A percentile compares a stretch with the other conserved stretches of the same genome.
These are phyloP conservation scores for Rhinopomastus cyanomelas DNA, from an alignment of 2,113 vertebrate species.

Conservation along the genomic window DNA sequence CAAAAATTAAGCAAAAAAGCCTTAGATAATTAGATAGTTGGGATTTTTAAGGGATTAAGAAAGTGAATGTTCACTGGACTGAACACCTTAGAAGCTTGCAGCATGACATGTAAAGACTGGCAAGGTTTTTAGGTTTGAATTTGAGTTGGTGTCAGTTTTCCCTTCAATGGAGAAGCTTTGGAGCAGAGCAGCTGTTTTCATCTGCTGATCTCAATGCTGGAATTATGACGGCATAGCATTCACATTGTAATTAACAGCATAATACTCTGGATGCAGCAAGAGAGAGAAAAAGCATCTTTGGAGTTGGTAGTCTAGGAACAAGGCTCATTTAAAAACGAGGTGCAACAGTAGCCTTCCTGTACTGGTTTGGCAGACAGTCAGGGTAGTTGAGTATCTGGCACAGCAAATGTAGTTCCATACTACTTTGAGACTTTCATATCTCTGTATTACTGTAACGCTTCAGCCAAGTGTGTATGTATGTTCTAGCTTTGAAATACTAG, in stretches of 20 bases:
- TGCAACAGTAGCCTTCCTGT: not conserved
- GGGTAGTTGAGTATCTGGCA: not conserved
- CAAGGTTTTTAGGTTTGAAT: not conserved
- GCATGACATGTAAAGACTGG: not conserved
- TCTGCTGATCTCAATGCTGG: not conserved
- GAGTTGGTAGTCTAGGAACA: not conserved
- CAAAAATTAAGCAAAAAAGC: not conserved
- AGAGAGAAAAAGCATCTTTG: not conserved
- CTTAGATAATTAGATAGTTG: not conserved
- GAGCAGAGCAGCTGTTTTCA: not conserved
- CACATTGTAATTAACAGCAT: not conserved
- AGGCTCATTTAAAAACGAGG: not conserved
- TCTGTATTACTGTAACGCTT: not conserved
- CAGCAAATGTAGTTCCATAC: not conserved
- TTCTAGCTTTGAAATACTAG: not conserved
- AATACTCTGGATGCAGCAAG: not conserved
- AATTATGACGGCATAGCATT: not conserved
- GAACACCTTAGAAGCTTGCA: not conserved
- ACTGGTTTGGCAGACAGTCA: not conserved
- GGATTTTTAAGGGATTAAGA: not conserved
- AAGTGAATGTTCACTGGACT: not conserved
- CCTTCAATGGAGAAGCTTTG: not conserved
- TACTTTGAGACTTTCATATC: not conserved
- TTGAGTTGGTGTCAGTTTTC: not conserved
- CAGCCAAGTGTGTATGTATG: not conserved